phyloP scores from a whole-genome alignment of 2,797 vertebrate species.

The Cottoperca gobio region DNA sequence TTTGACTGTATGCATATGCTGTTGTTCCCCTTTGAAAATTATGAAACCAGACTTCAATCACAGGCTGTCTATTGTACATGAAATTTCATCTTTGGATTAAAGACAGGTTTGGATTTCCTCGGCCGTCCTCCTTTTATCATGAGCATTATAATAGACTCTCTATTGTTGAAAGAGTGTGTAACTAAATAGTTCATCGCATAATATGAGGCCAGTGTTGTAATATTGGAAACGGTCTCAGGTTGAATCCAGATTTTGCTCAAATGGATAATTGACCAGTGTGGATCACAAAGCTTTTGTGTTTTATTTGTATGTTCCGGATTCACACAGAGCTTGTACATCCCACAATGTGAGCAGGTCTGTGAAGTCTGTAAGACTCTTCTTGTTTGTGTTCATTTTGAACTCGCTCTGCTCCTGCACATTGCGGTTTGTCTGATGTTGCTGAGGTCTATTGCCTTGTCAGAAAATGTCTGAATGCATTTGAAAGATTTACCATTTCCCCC shows the following conservation, averaged over 20 bases:
- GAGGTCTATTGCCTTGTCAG: not conserved
- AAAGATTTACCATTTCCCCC: constrained; percentile 6
- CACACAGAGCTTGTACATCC: constrained; percentile 25
- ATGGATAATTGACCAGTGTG: constrained; percentile 40
- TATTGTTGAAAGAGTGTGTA: constrained; percentile 61
- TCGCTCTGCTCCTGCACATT: constrained; percentile 14
- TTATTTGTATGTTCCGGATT: constrained; percentile 17
- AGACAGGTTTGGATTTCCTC: constrained; percentile 81
- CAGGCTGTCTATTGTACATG: constrained; percentile 75
- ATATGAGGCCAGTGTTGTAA: constrained; percentile 61
- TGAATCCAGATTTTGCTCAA: constrained; percentile 46
- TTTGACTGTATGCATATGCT: constrained; percentile 80
- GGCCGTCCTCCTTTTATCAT: constrained; percentile 75
- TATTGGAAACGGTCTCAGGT: constrained; percentile 66
- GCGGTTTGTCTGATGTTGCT: constrained; percentile 27
- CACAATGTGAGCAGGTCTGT: constrained; percentile 28
- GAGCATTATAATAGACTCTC: constrained; percentile 79
- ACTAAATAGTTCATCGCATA: constrained; percentile 66
- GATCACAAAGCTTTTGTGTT: constrained; percentile 28
- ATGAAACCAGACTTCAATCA: constrained; percentile 82
- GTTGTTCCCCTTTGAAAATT: constrained; percentile 80
- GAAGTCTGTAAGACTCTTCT: constrained; percentile 17
- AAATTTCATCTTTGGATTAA: constrained; percentile 80
- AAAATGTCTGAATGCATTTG: constrained; percentile 11
- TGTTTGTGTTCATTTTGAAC: constrained; percentile 43